Conservation (phyloP, 2,113 vertebrate genomes). For the Protomyctophum bolini region DNA sequence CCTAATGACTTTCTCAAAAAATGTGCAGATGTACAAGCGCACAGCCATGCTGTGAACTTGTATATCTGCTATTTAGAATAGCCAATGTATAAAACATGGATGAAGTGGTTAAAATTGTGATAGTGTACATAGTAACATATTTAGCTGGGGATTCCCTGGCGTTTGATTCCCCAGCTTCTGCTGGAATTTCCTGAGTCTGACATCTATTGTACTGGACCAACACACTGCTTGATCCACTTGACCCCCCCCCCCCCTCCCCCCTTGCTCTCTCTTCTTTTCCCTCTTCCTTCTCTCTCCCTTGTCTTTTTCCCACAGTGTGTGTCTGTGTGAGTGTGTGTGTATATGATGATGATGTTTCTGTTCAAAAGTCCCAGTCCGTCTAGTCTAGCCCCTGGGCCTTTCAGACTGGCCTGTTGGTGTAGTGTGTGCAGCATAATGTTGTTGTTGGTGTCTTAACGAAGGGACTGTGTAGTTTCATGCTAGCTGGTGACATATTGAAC, state of each 20-base stretch:
- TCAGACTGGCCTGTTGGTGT: not conserved
- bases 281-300: not conserved
- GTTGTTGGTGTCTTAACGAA: not conserved
- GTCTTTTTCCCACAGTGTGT: not conserved
- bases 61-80: too few relatives aligned
- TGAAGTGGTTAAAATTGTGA: too few relatives aligned
- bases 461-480: too few relatives aligned
- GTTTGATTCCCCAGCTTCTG: constrained; percentile 26
- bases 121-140: too few relatives aligned
- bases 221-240: constrained; percentile 1
- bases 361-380: not conserved
- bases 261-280: not conserved
- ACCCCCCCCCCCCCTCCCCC: not conserved
- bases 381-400: not conserved
- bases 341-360: not conserved
- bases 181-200: constrained; percentile 53
- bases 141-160: not conserved
- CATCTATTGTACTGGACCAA: constrained; percentile 29
- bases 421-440: not conserved
- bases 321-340: not conserved
- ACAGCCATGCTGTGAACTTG: too few relatives aligned
- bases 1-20: too few relatives aligned
- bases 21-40: not conserved
- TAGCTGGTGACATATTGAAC: too few relatives aligned
- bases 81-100: too few relatives aligned